Evolutionary conservation across 2,797 vertebrate species (phyloP), one percentile per base, ranked within the genome.

Genomic region (Microctenopoma stevenorrisi): DNA sequence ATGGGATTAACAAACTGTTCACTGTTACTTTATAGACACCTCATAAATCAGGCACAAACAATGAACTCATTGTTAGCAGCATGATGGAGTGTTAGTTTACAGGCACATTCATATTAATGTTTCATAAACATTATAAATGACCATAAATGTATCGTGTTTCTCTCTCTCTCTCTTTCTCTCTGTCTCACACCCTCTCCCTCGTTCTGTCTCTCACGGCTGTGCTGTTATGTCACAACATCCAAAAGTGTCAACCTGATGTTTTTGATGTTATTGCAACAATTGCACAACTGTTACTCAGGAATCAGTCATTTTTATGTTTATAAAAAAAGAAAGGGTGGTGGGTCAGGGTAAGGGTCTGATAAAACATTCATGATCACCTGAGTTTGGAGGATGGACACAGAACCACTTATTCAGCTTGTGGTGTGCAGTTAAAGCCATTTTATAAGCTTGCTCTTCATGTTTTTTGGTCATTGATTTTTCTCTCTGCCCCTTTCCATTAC

Each of bases 391-490:
- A 80, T 60, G 61, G 77, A 76, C 79, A 75, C 81, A 83, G 60
- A 84, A 74, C 52, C 66, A 75, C 79, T 84, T 76, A 83, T 90
- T 89, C 86, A 85, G 90, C 81, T 68, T 76, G 58, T 82, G 83
- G 70, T 70, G 77, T 84, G 64, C 84, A n/a, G n/a, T n/a, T n/a
- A 79, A 90, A 89, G 81, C 82, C 85, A 86, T 93, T 93, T 92
- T 77, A 88, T 89, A 87, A 78, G 86, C 85, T 86, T 70, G 74
- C 82, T 85, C 87, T 89, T 84, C 79, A 84, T 90, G 88, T 85
- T 92, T 83, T 80, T 79, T 86, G 84, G 82, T 75, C 89, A 94
- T 92, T 92, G 91, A 93, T 93, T 93, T 92, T 89, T 81, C 76
- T 87, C 78, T 81, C 84, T 81, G 81, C 85, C 84, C 82, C 85